Evolutionary conservation across 2,888 invertebrate genomes (phyloP), one percentile per base, ranked within the genome.

Genomic region (Parthenolecanium corni): DNA sequence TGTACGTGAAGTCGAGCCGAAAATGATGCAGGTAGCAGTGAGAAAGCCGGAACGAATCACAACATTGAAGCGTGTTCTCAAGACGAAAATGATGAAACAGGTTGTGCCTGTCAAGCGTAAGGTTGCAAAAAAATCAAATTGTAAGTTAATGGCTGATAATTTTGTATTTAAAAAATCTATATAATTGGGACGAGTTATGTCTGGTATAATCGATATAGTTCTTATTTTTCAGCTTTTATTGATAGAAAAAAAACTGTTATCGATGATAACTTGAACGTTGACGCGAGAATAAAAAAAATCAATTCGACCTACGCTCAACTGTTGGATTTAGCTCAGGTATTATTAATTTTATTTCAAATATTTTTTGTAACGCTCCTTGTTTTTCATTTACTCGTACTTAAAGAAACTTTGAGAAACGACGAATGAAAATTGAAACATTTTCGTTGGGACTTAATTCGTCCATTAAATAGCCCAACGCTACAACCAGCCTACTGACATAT

Each of bases 1-100:
- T 74, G 91, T 97, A 14, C 81, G 86, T 36, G 93, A 94, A 75
- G 82, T 92, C 52, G 93, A 94, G 68, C 89, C 94, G 0, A 82
- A 92, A 66, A 81, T 90, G 0, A 86, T 89, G 2, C 78, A 84
- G 76, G 83, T 90, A n/a, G 85, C 86, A 74, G 86, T 88, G 2
- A 84, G 89, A 14, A 85, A 86, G 53, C 85, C 89, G 0, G 89
- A 91, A 72, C 89, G 86, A 70, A 85, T 93, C 0, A 83, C 84
- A 64, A 83, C 85, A 0, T 82, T 87, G 49, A 88, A 90, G 71
- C 84, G 86, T 68, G 90, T 94, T 0, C 91, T 90, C 76, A 93
- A 92, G 74, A 91, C 87, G 0, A 87, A 89, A 66, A 82, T 91
- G 74, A 87, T 89, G 36, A 85, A 86, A 70, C 89, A 91, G 70